Evolutionary conservation across 2,797 vertebrate genomes (phyloP), one percentile per base, ranked within the genome.

Genomic region (Channallabes apus): DNA sequence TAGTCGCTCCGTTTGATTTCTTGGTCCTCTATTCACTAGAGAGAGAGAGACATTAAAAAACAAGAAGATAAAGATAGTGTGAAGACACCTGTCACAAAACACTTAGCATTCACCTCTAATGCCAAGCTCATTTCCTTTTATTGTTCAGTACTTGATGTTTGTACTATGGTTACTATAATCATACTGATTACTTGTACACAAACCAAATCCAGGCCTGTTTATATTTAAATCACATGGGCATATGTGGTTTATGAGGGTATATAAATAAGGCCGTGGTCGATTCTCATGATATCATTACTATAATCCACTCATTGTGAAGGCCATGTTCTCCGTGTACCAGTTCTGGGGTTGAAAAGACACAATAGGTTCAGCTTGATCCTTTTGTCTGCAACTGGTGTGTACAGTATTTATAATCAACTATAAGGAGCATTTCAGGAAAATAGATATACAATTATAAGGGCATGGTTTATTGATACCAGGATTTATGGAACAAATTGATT

Each of bases 1-100:
- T 87, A 88, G 88, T 79, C 80, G 67, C 86, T 85, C 77, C 84
- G 84, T 88, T 86, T 82, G 72, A 84, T 85, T 87, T 82, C 84
- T 58, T 68, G 69, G 83, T 62, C 71, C 79, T 51, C 71, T 82
- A 73, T 83, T 83, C 59, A 78, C 51, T 78, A 17, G 14, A 86
- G 82, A 86, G 46, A 83, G 73, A 83, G 51, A 80, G 20, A 51
- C 59, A 56, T 6, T 61, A 35, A 62, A 79, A 61, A 58, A 71
- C 24, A 58, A 24, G 56, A 38, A 85, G 58, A 80, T 65, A 41
- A 46, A 75, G 69, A 71, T 58, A 84, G 67, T 65, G 78, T 77
- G 71, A 83, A 80, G 78, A 88, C 68, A 84, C 59, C 77, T 58
- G 27, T 71, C 76, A 35, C 38, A 80, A 38, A 56, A 29, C 46